Base-by-base conservation (phyloP, 2,797 vertebrate genomes). In the Todus mexicanus region DNA sequence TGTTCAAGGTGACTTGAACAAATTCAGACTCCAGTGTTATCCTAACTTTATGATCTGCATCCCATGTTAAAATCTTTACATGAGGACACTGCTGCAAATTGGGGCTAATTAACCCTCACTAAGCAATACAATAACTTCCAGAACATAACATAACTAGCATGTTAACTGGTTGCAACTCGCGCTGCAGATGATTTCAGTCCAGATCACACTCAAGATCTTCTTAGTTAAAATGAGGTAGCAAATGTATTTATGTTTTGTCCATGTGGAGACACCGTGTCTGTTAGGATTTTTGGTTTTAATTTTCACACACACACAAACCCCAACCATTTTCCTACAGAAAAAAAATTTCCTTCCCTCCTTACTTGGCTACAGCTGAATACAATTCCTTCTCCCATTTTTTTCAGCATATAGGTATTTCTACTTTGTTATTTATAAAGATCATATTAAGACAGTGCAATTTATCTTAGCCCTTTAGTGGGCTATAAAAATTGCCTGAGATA, bases 401-500 rank as follows among this genome's bases (percentile, higher is more conserved):
- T 76, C 54, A 57, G 60, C 66, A 70, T 76, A 90, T 60, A 43
- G 48, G 31, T 71, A 79, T 88, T 92, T 88, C 78, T 92, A 82
- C 50, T 90, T 92, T 84, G 70, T 95, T 87, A 91, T 92, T 95
- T 95, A 75, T 88, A 91, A 94, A 92, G 90, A 77, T 65, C 79
- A 60, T 69, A 64, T 65, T 84, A 95, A 92, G 91, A 84, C 92
- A 81, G 40, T 71, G 35, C 35, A 86, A 92, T 94, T 91, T 64
- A 74, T 94, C 87, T 90, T 73, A 91, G 87, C 84, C 70, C 82
- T 88, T 95, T 91, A 93, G 87, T 75, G 37, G 54, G 63, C 84
- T 81, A 93, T 94, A 94, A 95, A 96, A 96, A 79, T 91, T 91
- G 79, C 60, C 57, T 90, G 66, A 35, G 56, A 88, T 96, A 96